phyloP scores from a whole-genome alignment of 2,797 vertebrate genomes.

The Lophotriccus pileatus region DNA sequence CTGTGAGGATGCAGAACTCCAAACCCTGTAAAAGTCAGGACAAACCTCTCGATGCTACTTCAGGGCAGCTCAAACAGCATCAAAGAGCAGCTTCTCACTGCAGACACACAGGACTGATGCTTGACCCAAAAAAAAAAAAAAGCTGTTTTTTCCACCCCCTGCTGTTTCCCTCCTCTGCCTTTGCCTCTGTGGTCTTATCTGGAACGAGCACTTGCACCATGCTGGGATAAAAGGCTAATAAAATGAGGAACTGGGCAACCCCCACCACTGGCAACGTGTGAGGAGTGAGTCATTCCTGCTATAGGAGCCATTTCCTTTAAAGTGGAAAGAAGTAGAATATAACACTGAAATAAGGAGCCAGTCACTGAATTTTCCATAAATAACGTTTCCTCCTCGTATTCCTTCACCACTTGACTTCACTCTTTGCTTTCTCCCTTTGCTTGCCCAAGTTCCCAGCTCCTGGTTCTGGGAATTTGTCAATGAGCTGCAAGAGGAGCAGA shows the following conservation, averaged over 20 bases:
- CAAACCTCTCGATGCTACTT: neutral
- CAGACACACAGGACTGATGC: neutral
- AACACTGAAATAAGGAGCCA: slow-evolving; percentile 25
- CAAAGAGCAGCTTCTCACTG: neutral
- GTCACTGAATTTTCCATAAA: slow-evolving; percentile 41
- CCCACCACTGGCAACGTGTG: neutral
- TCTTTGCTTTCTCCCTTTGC: neutral
- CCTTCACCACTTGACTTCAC: neutral
- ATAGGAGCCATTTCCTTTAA: neutral
- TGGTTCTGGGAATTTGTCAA: slow-evolving; percentile 44
- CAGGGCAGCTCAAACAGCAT: neutral
- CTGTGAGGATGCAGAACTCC: neutral
- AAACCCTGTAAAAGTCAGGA: neutral
- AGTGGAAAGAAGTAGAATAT: slow-evolving; percentile 20
- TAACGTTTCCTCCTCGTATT: neutral
- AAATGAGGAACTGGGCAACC: neutral
- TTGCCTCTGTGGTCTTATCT: neutral
- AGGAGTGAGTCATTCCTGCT: slow-evolving; percentile 14
- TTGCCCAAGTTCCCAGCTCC: slow-evolving; percentile 16
- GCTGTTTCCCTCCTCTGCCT: neutral
- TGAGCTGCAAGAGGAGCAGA: neutral
- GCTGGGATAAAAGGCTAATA: slow-evolving; percentile 34
- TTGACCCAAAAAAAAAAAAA: neutral
- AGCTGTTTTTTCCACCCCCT: neutral
- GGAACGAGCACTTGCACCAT: neutral